Conservation (phyloP, 2,797 vertebrate genomes). For the Coendou prehensilis region DNA sequence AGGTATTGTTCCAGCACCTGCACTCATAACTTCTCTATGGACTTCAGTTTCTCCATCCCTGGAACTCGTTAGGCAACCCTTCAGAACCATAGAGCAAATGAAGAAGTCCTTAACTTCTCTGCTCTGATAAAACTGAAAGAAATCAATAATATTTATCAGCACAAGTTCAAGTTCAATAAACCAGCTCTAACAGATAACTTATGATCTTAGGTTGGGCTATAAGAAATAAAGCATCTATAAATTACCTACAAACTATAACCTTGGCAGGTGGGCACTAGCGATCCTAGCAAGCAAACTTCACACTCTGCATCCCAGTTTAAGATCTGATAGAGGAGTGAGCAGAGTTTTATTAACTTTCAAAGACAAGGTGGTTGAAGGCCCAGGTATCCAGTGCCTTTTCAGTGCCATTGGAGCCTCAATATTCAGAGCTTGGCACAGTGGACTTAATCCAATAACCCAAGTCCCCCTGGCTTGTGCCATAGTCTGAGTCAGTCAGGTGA, state of each 20-base stretch:
- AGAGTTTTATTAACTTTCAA: neutral
- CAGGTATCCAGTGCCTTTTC: neutral
- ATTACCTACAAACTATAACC: neutral
- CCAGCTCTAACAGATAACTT: neutral
- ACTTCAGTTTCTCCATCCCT: slow-evolving; percentile 52
- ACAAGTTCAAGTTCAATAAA: slow-evolving; percentile 26
- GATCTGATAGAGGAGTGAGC: neutral
- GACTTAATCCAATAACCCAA: neutral
- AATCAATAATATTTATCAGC: neutral
- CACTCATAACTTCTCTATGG: neutral
- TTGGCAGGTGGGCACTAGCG: neutral
- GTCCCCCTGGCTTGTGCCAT: neutral
- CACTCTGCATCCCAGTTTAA: neutral
- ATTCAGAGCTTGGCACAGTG: neutral
- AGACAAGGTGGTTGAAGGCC: neutral
- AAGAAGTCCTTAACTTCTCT: neutral
- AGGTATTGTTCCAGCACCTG: neutral
- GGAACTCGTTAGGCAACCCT: neutral
- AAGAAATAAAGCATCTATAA: slow-evolving; percentile 14
- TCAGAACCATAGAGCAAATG: neutral
- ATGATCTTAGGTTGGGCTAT: neutral
- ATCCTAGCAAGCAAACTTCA: neutral
- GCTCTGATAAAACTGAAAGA: neutral
- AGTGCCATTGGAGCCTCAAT: neutral
- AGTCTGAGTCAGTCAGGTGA: neutral